These are phyloP conservation scores for Thamnophis elegans DNA, from an alignment of 2,797 vertebrate species.

Conservation along the genomic window DNA sequence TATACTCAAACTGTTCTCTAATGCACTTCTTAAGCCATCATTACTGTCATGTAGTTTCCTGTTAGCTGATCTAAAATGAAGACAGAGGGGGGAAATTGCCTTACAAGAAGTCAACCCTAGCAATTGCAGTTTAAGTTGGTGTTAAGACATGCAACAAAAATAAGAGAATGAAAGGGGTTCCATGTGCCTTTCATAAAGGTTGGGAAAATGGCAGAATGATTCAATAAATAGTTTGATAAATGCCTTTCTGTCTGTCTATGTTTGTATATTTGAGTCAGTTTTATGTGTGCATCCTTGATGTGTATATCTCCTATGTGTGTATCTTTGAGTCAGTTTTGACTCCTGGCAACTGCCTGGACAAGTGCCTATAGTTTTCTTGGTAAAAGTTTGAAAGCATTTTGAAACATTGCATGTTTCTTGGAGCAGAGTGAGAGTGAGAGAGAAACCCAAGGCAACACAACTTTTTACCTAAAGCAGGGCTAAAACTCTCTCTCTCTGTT, in stretches of 20 bases:
- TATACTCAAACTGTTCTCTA: constrained; percentile 84
- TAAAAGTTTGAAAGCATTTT: not conserved
- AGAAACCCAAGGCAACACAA: not conserved
- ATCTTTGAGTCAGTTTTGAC: not conserved
- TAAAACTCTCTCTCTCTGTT: not conserved
- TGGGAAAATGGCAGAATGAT: not conserved
- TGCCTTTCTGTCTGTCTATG: not conserved
- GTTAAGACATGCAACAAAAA: not conserved
- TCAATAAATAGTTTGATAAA: not conserved
- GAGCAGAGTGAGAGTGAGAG: not conserved
- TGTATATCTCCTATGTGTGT: not conserved
- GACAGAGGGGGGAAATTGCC: constrained; percentile 1
- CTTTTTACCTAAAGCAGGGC: not conserved
- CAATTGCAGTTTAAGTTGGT: not conserved
- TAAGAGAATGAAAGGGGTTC: not conserved
- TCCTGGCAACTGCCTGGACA: not conserved
- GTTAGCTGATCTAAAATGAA: constrained; percentile 83
- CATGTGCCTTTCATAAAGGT: not conserved
- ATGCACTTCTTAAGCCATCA: constrained; percentile 82
- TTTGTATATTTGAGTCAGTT: not conserved
- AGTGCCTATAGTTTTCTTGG: not conserved
- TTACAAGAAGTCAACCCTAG: not conserved
- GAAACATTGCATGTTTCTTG: not conserved
- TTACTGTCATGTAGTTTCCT: constrained; percentile 95
- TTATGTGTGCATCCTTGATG: not conserved